Conservation (phyloP, 1,140 invertebrate genomes). For the Zophobas atratus region DNA sequence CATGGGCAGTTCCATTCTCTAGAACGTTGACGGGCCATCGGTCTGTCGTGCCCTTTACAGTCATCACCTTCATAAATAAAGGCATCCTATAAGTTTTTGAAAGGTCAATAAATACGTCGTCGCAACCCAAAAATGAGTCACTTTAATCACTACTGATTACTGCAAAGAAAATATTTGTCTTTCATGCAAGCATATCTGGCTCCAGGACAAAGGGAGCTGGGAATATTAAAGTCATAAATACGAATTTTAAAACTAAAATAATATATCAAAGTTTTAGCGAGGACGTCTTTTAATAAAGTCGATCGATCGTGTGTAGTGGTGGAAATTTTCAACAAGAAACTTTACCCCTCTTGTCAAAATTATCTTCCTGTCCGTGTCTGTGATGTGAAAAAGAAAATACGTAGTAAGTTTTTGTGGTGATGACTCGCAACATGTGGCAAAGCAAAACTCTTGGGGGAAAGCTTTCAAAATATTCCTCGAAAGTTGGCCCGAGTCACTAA, state of each 20-base stretch:
- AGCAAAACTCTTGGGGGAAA: slow-evolving; percentile 3
- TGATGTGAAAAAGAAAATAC: slow-evolving; percentile 39
- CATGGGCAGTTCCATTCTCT: too few species aligned
- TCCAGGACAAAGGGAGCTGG: slow-evolving; percentile 10
- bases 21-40: too few species aligned
- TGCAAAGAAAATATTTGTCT: slow-evolving; percentile 11
- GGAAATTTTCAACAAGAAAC: slow-evolving; percentile 26
- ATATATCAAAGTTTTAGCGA: slow-evolving; percentile 27
- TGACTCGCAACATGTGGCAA: slow-evolving; percentile 32
- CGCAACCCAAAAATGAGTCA: not conserved
- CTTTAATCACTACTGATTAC: slow-evolving; percentile 3
- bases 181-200: not conserved
- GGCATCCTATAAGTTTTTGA: too few species aligned
- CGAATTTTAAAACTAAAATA: slow-evolving; percentile 26
- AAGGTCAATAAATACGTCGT: slow-evolving; percentile 6
- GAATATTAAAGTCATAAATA: slow-evolving; percentile 34
- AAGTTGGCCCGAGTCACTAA: slow-evolving; percentile 9
- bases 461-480: slow-evolving; percentile 18
- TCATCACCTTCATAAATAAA: too few species aligned
- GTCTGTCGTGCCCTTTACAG: too few species aligned
- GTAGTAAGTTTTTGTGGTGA: slow-evolving; percentile 34
- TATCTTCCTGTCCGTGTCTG: slow-evolving; percentile 12
- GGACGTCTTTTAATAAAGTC: slow-evolving; percentile 29
- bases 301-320: slow-evolving; percentile 6
- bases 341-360: slow-evolving; percentile 10